Percentiles rank a stretch among this genome's conserved stretches.
Conservation (phyloP, 2,888 invertebrate genomes). For the Baccha elongata region DNA sequence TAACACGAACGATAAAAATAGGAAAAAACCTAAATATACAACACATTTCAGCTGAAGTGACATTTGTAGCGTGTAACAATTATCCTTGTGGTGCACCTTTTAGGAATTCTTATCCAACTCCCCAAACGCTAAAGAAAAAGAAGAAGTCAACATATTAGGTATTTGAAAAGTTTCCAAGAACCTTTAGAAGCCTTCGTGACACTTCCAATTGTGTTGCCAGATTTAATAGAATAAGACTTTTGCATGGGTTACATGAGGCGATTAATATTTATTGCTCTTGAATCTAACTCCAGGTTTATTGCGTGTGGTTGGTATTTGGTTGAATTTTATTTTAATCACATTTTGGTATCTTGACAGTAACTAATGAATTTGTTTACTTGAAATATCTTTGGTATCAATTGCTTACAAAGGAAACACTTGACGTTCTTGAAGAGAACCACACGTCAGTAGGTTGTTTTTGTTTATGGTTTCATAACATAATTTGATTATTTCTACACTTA, state of each 20-base stretch:
- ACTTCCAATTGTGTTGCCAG: slow-evolving; percentile 68
- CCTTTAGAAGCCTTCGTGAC: slow-evolving; percentile 56
- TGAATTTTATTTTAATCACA: slow-evolving; percentile 17
- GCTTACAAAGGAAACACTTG: slow-evolving; percentile 29
- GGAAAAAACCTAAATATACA: slow-evolving; percentile 36
- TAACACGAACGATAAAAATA: slow-evolving; percentile 27
- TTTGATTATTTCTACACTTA: slow-evolving; percentile 24
- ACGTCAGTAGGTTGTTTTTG: slow-evolving; percentile 7
- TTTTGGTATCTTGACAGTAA: slow-evolving; percentile 61
- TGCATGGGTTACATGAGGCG: slow-evolving; percentile 68
- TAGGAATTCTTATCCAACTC: slow-evolving; percentile 52
- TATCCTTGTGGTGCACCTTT: slow-evolving; percentile 53
- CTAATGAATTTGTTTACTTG: slow-evolving; percentile 64
- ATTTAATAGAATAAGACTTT: slow-evolving; percentile 71
- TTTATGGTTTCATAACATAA: slow-evolving; percentile 15
- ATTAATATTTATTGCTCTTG: slow-evolving; percentile 68
- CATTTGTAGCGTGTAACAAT: slow-evolving; percentile 53
- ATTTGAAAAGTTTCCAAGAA: slow-evolving; percentile 17
- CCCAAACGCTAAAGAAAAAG: slow-evolving; percentile 40
- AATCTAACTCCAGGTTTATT: slow-evolving; percentile 51
- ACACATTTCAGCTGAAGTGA: slow-evolving; percentile 56
- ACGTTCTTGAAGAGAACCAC: slow-evolving; percentile 36
- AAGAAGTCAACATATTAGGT: neutral
- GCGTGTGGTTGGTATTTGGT: slow-evolving; percentile 25
- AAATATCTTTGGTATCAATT: slow-evolving; percentile 49